Base-by-base conservation (phyloP, 2,113 vertebrate genomes). In the Strix uralensis region DNA sequence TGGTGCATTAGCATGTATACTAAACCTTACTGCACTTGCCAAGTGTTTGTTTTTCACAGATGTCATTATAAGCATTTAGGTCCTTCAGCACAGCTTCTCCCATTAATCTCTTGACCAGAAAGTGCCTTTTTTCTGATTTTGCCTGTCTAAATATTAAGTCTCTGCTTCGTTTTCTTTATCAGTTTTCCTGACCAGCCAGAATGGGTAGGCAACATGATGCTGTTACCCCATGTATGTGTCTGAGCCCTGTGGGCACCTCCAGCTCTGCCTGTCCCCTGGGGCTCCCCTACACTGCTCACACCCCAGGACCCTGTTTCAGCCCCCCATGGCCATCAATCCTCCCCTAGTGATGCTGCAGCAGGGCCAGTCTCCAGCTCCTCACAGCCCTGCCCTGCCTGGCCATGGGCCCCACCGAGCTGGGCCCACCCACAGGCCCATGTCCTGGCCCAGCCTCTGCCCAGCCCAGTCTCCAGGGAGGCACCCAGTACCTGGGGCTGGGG, bases 301-400 rank as follows among this genome's bases (percentile, higher is more conserved):
- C 9, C 18, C 30, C 18, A 59, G 20, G 25, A 55, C 22, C 12
- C 42, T 25, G 19, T 1, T 2, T 26, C 63, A 57, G 21, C 25
- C 47, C 15, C 38, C 8, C 1, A 3, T 15, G 11, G 23, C 27
- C 5, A 4, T 32, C 40, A 69, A 34, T 27, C 12, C 30, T 44
- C 14, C 17, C 15, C 12, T 51, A 36, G 22, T 1, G 2, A 16
- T 1, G 8, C 15, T 0, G 1, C 27, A 61, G 49, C 23, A 30
- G 42, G 52, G 40, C 40, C 1, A 0, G 1, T 62, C 44, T 93
- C 36, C 57, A 65, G 15, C 23, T 46, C 38, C 21, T 16, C 16
- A 57, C 19, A 38, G 25, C 26, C 18, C 15, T 13, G 8, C 38
- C 26, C 25, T 49, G 18, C 21, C 20, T 0, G 1, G 8, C 10